A percentile compares a stretch with the other conserved stretches of the same genome.
These are phyloP conservation scores for Tubulanus polymorphus DNA, from an alignment of 2,888 invertebrate species.

Conservation along the genomic window DNA sequence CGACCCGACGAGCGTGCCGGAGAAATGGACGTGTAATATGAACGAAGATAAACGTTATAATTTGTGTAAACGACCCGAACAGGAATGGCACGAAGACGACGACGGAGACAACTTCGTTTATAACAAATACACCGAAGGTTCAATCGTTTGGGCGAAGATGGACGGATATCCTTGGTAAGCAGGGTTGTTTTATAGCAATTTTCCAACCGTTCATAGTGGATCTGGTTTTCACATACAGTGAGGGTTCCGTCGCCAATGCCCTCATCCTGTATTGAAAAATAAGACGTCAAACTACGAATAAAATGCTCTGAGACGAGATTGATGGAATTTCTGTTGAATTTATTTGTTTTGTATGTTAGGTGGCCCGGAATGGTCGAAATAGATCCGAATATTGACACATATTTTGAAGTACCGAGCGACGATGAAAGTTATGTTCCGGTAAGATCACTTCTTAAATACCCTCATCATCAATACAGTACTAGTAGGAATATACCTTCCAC, in stretches of 20 bases:
- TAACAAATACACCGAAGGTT: conserved; percentile 63
- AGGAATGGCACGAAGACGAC: conserved; percentile 53
- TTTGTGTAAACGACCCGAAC: conserved; percentile 59
- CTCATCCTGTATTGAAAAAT: background rate
- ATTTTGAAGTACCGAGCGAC: too few relatives aligned
- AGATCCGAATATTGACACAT: conserved; percentile 63
- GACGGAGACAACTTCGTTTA: conserved; percentile 59
- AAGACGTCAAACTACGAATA: background rate
- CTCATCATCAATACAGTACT: too few relatives aligned
- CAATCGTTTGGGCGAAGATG: conserved; percentile 65
- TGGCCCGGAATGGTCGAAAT: conserved; percentile 73
- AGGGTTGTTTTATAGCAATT: background rate
- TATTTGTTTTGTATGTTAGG: conserved; percentile 21
- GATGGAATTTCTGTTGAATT: background rate
- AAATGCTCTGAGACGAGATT: too few relatives aligned
- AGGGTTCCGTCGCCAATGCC: background rate
- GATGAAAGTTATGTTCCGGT: too few relatives aligned
- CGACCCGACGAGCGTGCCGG: conserved; percentile 62
- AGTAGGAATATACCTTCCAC: too few relatives aligned
- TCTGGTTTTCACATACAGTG: too few relatives aligned
- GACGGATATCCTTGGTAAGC: conserved; percentile 62
- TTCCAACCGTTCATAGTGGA: too few relatives aligned
- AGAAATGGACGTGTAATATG: conserved; percentile 64
- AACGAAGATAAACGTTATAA: conserved; percentile 56
- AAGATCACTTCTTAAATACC: too few relatives aligned